phyloP scores from a whole-genome alignment of 2,113 vertebrate species.

The Solenodon paradoxus region DNA sequence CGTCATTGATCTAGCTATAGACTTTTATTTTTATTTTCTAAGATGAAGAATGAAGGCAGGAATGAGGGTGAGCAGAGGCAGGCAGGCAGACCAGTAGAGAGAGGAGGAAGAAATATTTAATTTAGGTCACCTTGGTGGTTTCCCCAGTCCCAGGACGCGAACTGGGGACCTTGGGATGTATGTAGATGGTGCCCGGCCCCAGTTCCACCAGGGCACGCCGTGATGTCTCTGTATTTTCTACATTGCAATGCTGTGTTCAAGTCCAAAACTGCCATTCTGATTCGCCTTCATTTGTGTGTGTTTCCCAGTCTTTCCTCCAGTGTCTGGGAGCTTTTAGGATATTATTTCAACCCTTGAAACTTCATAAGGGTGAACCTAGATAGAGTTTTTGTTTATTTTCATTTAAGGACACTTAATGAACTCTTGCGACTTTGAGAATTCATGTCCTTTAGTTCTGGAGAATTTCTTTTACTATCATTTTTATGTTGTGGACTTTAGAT shows the following conservation, averaged over 20 bases:
- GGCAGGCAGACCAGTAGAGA: too few relatives aligned
- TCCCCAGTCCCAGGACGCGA: too few relatives aligned
- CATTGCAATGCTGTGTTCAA: not conserved
- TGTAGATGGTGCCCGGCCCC: too few relatives aligned
- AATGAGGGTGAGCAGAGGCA: too few relatives aligned
- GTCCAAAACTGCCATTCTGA: not conserved
- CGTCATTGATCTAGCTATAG: too few relatives aligned
- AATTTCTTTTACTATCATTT: not conserved
- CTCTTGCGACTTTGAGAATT: not conserved
- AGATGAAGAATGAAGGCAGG: too few relatives aligned
- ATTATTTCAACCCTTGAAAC: constrained; percentile 40
- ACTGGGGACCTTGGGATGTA: too few relatives aligned
- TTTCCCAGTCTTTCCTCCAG: not conserved
- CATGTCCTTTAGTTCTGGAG: not conserved
- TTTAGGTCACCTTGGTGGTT: too few relatives aligned
- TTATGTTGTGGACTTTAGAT: not conserved
- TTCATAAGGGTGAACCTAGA: not conserved
- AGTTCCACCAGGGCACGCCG: too few relatives aligned
- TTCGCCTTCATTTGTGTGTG: constrained; percentile 12
- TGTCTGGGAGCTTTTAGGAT: not conserved
- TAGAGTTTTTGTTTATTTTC: not conserved
- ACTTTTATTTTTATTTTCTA: too few relatives aligned
- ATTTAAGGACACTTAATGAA: not conserved
- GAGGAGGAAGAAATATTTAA: too few relatives aligned
- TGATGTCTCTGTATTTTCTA: too few relatives aligned